Percentiles rank a stretch among this genome's conserved stretches.
phyloP scores from a whole-genome alignment of 2,888 invertebrate genomes.

The Congeria kusceri region DNA sequence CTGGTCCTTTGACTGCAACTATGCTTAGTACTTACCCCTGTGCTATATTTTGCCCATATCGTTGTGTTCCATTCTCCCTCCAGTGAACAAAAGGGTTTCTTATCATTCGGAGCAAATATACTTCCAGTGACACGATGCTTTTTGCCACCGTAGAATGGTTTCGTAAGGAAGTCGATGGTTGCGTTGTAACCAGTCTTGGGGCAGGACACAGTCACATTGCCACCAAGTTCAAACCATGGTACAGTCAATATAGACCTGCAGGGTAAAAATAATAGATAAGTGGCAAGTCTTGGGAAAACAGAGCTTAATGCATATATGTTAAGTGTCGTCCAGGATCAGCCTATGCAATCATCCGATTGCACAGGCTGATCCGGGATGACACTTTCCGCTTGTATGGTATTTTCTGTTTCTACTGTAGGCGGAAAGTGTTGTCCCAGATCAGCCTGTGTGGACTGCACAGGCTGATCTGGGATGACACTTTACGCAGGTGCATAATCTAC shows the following conservation, averaged over 20 bases:
- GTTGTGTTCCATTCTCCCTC: conserved; percentile 98
- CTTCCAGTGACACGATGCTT: conserved; percentile 94
- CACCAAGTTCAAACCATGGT: conserved; percentile 99
- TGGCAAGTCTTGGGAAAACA: no score
- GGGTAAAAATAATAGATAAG: conserved; percentile 12
- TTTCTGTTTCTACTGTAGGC: no score
- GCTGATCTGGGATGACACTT: no score
- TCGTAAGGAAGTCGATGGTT: conserved; percentile 97
- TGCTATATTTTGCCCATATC: conserved; percentile 96
- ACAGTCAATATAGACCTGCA: conserved; percentile 96
- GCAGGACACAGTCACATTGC: conserved; percentile 95
- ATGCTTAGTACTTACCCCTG: conserved; percentile 86
- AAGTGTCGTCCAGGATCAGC: no score
- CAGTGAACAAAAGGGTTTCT: conserved; percentile 95
- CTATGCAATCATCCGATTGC: no score
- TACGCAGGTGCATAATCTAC: no score
- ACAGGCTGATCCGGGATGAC: no score
- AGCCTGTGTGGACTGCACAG: no score
- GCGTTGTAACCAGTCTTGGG: conserved; percentile 97
- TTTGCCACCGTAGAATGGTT: conserved; percentile 99
- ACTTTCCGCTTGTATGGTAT: no score
- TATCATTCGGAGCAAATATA: conserved; percentile 90
- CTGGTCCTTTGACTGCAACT: no score
- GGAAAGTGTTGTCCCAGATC: no score
- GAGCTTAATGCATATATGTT: no score